These are phyloP conservation scores for Callinectes sapidus DNA, from an alignment of 2,888 invertebrate species.

Conservation along the genomic window DNA sequence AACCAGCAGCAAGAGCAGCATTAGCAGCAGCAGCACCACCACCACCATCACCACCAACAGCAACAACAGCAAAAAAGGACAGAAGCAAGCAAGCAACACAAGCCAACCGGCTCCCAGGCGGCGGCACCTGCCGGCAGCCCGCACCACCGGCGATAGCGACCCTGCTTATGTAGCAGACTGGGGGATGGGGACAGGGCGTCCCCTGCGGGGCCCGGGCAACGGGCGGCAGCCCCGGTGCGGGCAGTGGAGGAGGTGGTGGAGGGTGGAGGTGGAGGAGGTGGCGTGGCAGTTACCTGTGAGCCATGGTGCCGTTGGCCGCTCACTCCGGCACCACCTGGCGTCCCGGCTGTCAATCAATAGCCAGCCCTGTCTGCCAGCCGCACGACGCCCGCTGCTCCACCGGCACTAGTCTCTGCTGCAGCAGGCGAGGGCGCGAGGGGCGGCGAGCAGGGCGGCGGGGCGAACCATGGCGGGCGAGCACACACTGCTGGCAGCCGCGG, in stretches of 20 bases:
- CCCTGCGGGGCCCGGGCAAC: constrained; percentile 27
- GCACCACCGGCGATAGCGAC: constrained; percentile 29
- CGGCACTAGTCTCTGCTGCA: constrained; percentile 35
- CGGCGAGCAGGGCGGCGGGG: constrained; percentile 41
- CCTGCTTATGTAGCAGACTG: constrained; percentile 27
- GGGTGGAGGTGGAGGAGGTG: constrained; percentile 56
- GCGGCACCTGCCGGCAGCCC: constrained; percentile 36
- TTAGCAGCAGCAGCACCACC: not conserved
- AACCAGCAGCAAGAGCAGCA: not conserved
- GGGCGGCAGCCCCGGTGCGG: constrained; percentile 27
- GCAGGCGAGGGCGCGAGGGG: constrained; percentile 36
- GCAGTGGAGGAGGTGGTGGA: constrained; percentile 58
- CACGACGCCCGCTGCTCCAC: constrained; percentile 45
- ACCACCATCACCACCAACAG: not conserved
- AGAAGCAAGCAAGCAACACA: constrained; percentile 52
- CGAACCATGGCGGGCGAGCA: constrained; percentile 43
- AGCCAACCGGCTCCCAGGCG: constrained; percentile 40
- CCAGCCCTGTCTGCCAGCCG: constrained; percentile 59
- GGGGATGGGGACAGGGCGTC: constrained; percentile 27
- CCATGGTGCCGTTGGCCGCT: constrained; percentile 69
- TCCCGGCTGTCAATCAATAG: constrained; percentile 68
- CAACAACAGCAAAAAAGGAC: constrained; percentile 28
- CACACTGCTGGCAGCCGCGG: constrained; percentile 45
- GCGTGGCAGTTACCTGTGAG: constrained; percentile 66
- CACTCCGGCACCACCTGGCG: constrained; percentile 69